These are phyloP conservation scores for Hiodon tergisus DNA, from an alignment of 2,113 vertebrate species.

Conservation along the genomic window DNA sequence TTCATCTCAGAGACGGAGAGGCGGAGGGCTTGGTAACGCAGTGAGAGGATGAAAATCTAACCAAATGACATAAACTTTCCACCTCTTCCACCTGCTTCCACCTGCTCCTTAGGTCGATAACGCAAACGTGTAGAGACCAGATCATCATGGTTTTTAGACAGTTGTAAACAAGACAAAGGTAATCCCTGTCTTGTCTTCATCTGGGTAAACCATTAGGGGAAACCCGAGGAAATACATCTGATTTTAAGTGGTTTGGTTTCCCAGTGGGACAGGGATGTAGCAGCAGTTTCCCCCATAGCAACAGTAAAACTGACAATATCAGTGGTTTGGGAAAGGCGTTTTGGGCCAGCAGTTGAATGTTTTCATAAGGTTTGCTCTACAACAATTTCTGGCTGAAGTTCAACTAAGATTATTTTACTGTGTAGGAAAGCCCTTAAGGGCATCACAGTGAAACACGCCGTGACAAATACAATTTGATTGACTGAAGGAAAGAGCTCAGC, in stretches of 20 bases:
- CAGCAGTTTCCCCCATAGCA: neutral
- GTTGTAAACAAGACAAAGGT: neutral
- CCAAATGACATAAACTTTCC: neutral
- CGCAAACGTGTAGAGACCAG: neutral
- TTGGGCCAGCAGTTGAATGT: neutral
- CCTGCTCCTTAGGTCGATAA: neutral
- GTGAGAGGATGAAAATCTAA: neutral
- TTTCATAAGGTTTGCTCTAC: neutral
- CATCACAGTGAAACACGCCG: no score
- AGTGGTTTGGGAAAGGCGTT: neutral
- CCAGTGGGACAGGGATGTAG: neutral
- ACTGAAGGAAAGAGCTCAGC: no score
- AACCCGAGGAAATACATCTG: neutral
- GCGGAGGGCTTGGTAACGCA: neutral
- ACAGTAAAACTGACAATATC: neutral
- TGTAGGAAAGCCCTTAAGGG: no score
- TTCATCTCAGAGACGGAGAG: neutral
- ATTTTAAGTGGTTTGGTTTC: neutral
- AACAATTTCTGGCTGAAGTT: neutral
- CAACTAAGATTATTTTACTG: no score
- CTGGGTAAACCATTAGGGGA: constrained; percentile 4
- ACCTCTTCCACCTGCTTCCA: neutral
- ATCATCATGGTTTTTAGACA: neutral
- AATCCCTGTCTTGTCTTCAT: neutral
- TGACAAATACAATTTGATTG: no score